Evolutionary conservation across 1,140 invertebrate species (phyloP), one percentile per base, ranked within the genome.

Genomic region (Cataglyphis hispanica): DNA sequence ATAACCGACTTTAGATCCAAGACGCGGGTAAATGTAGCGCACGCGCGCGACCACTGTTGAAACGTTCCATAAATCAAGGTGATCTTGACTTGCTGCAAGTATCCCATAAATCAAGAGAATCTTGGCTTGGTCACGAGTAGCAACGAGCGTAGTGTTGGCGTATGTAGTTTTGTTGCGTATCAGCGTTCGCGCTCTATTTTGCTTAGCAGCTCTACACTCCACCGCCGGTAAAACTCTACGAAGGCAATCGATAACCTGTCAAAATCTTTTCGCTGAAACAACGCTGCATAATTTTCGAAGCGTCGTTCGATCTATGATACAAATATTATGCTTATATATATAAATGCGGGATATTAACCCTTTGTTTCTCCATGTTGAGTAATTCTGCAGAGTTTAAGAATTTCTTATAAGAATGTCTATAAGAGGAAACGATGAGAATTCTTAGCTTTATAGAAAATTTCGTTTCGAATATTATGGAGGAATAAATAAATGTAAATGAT

Each of bases 21-120:
- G 66, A 83, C 37, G 53, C 70, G 53, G 60, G 56, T 61, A 83
- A 83, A 74, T 19, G 67, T 80, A 27, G 34, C 19, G 53, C 37
- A 25, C 22, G 10, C 77, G 46, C 66, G 77, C 77, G 31, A 64
- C 46, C 31, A 50, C 31, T 22, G 77, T 40, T 80, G 64, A 80
- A 69, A 80, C 22, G 66, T 72, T 72, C n/a, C 67, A 83, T 74
- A 83, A 83, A 83, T 83, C 78, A 83, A 83, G 67, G 46, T 27
- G 78, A 43, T 83, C 56, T 83, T 83, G 67, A 83, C 56, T 83
- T 40, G 25, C 34, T 74, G 67, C 67, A 37, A 83, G 37, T 83
- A 83, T 83, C 58, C 67, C 67, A 83, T 83, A 83, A 83, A 83
- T 83, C 78, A 83, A 83, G 56, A 74, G 53, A 56, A 74, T 83